phyloP scores from a whole-genome alignment of 2,113 vertebrate species.

The Spea bombifrons region DNA sequence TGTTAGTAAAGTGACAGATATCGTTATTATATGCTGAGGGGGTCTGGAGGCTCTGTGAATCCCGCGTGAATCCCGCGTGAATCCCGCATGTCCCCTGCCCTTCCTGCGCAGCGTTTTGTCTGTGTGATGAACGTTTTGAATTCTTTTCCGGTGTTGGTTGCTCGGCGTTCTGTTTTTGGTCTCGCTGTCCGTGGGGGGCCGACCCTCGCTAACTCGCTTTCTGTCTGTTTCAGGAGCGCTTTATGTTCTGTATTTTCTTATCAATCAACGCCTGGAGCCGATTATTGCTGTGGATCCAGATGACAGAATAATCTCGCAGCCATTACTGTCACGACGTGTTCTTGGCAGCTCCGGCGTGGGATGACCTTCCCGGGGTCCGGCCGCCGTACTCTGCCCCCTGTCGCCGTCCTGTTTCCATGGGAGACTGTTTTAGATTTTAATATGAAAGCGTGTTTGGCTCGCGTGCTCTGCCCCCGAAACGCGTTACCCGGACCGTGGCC shows the following conservation, averaged over 20 bases:
- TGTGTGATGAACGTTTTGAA: background rate
- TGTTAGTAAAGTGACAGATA: background rate
- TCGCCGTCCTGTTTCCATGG: background rate
- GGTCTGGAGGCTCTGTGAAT: background rate
- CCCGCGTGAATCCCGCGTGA: background rate
- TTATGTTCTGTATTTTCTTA: conserved; percentile 61
- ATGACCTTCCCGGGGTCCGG: conserved; percentile 56
- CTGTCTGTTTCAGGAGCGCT: conserved; percentile 46
- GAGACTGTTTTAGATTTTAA: too few relatives aligned
- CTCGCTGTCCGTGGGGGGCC: background rate
- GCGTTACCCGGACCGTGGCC: too few relatives aligned
- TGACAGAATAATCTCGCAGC: conserved; percentile 72
- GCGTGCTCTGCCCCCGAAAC: too few relatives aligned
- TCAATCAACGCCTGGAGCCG: conserved; percentile 64
- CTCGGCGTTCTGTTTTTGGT: background rate
- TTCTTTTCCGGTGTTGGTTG: background rate
- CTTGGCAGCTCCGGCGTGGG: conserved; percentile 55
- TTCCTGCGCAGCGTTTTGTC: background rate
- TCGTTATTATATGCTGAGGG: background rate
- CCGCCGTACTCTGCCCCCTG: conserved; percentile 53
- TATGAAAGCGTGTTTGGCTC: too few relatives aligned
- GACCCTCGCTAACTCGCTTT: conserved; percentile 26
- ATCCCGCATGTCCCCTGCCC: conserved; percentile 2
- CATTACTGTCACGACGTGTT: conserved; percentile 70
- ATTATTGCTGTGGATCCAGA: conserved; percentile 68